These are phyloP conservation scores for Danio jaintianensis DNA, from an alignment of 2,797 vertebrate species.

Conservation along the genomic window DNA sequence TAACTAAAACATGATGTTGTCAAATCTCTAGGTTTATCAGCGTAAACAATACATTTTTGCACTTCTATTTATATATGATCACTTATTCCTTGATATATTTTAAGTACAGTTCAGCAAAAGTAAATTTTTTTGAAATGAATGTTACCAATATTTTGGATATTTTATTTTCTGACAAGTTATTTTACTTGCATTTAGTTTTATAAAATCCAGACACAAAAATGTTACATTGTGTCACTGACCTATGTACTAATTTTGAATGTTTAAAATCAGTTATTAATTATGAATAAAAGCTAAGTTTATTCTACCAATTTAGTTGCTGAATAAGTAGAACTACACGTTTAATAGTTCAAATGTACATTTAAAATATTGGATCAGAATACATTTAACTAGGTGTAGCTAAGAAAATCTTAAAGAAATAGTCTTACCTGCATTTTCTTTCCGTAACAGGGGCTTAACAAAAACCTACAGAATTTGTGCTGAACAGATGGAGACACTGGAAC, in stretches of 20 bases:
- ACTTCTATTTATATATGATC: too few relatives aligned
- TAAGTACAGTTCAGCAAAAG: too few relatives aligned
- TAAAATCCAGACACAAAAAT: too few relatives aligned
- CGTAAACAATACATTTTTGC: too few relatives aligned
- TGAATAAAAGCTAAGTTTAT: neutral
- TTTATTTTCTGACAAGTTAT: too few relatives aligned
- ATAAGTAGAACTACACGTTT: neutral
- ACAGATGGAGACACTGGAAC: neutral
- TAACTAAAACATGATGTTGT: too few relatives aligned
- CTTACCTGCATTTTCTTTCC: constrained; percentile 29
- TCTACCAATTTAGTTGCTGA: neutral
- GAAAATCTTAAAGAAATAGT: neutral
- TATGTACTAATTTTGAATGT: neutral
- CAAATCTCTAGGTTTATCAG: too few relatives aligned
- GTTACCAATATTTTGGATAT: too few relatives aligned
- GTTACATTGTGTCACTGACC: too few relatives aligned
- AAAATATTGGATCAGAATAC: neutral
- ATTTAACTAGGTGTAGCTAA: neutral
- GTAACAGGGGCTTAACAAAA: neutral
- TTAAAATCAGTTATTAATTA: neutral
- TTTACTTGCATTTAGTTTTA: too few relatives aligned
- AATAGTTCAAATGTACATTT: neutral
- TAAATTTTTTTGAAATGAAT: too few relatives aligned
- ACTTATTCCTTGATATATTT: too few relatives aligned
- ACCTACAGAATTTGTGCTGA: neutral